These are phyloP conservation scores for Leucozona laternaria DNA, from an alignment of 2,888 invertebrate species.

Conservation along the genomic window DNA sequence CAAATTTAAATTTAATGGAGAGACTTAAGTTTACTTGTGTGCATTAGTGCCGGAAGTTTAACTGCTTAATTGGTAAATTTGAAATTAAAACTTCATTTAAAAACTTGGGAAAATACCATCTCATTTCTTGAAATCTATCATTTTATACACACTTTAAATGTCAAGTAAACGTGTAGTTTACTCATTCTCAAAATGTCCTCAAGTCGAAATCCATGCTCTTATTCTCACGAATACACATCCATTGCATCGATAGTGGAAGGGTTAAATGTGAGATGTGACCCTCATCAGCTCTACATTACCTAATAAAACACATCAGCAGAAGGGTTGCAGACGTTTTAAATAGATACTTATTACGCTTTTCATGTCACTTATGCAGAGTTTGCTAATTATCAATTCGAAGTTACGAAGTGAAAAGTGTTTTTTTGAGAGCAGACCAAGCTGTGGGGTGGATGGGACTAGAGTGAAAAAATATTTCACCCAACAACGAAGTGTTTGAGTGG, in stretches of 20 bases:
- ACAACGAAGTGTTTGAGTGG: slow-evolving; percentile 59
- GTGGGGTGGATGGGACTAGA: background rate
- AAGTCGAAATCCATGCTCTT: slow-evolving; percentile 29
- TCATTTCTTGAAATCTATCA: slow-evolving; percentile 26
- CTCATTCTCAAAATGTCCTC: slow-evolving; percentile 55
- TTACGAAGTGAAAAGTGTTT: slow-evolving; percentile 53
- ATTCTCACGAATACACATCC: background rate
- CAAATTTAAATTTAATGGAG: too few species aligned
- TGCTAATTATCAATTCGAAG: slow-evolving; percentile 72
- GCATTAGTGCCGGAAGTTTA: too few species aligned
- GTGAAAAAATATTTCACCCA: slow-evolving; percentile 8
- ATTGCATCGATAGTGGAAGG: slow-evolving; percentile 11
- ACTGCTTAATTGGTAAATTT: background rate
- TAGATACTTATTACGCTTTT: slow-evolving; percentile 65
- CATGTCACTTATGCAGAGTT: slow-evolving; percentile 75
- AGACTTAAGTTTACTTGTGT: too few species aligned
- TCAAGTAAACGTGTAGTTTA: slow-evolving; percentile 68
- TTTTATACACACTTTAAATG: slow-evolving; percentile 50
- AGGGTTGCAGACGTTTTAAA: slow-evolving; percentile 69
- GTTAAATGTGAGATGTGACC: slow-evolving; percentile 58
- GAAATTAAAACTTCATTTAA: background rate
- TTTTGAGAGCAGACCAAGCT: slow-evolving; percentile 36
- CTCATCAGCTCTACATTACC: slow-evolving; percentile 34
- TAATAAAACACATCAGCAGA: slow-evolving; percentile 18
- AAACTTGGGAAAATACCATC: background rate